phyloP scores from a whole-genome alignment of 2,888 invertebrate genomes.

The Oithona nana region DNA sequence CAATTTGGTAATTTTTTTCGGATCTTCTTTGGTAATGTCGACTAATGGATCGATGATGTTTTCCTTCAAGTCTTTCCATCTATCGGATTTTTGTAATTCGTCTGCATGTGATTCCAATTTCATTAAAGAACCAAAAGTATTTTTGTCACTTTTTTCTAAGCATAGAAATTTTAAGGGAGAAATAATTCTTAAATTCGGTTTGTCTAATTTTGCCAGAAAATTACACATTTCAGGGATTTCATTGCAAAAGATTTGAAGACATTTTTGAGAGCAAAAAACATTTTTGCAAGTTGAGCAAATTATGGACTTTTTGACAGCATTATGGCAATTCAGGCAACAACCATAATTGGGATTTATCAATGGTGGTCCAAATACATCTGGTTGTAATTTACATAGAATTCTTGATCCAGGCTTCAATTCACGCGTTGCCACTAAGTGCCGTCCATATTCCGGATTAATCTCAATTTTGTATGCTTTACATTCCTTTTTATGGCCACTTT shows the following conservation, averaged over 20 bases:
- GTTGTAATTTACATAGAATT: neutral
- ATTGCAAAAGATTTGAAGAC: no score
- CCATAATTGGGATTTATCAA: neutral
- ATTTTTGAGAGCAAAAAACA: neutral
- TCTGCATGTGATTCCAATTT: conserved; percentile 1
- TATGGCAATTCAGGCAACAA: neutral
- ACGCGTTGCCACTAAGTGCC: neutral
- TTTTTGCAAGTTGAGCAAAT: neutral
- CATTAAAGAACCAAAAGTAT: neutral
- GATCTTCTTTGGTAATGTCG: neutral
- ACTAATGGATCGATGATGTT: neutral
- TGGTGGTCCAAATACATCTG: neutral
- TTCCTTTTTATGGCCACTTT: neutral
- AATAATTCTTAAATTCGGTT: neutral
- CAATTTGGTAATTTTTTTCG: neutral
- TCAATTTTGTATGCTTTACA: conserved; percentile 17
- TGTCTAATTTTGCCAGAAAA: no score
- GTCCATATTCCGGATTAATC: neutral
- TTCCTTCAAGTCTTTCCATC: neutral
- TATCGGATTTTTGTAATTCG: neutral
- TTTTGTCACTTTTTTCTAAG: neutral
- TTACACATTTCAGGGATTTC: neutral
- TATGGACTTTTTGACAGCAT: neutral
- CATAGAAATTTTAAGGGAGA: neutral
- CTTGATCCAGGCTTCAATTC: neutral